Evolutionary conservation across 2,888 invertebrate species (phyloP).

Genomic region (Gymnoscelis rufifasciata): DNA sequence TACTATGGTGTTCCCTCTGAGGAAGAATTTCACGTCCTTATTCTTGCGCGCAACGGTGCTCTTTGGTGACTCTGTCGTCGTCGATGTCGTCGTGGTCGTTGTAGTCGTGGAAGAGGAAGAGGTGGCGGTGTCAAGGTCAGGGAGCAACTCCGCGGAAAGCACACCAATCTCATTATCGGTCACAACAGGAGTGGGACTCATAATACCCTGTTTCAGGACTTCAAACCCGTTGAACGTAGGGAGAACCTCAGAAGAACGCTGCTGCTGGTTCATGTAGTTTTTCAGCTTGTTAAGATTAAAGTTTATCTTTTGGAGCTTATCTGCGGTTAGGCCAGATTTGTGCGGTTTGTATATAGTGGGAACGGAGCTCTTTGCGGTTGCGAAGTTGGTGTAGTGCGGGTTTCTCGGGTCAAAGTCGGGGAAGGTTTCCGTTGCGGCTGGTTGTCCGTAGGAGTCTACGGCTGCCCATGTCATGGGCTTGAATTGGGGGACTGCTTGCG

Average conservation of each 20-base stretch:
- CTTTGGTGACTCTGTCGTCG: constrained; percentile 42
- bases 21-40: constrained; percentile 67
- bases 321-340: constrained; percentile 50
- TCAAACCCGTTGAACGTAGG: constrained; percentile 50
- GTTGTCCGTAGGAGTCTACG: constrained; percentile 68
- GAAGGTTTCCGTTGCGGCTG: constrained; percentile 56
- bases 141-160: constrained; percentile 60
- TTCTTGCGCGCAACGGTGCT: constrained; percentile 49
- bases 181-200: constrained; percentile 61
- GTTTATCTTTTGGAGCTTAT: constrained; percentile 67
- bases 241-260: constrained; percentile 59
- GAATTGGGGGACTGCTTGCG: constrained; percentile 50
- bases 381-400: constrained; percentile 49
- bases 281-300: constrained; percentile 59
- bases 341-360: constrained; percentile 24
- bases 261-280: constrained; percentile 48
- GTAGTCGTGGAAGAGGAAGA: constrained; percentile 34
- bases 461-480: constrained; percentile 64
- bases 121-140: constrained; percentile 37
- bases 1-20: constrained; percentile 73
- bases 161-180: constrained; percentile 68
- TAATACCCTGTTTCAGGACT: constrained; percentile 52
- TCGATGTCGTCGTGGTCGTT: constrained; percentile 38
- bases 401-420: constrained; percentile 53
- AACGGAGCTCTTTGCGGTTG: constrained; percentile 50